Evolutionary conservation across 2,113 vertebrate genomes (phyloP), one percentile per base, ranked within the genome.

Genomic region (Gambusia affinis): DNA sequence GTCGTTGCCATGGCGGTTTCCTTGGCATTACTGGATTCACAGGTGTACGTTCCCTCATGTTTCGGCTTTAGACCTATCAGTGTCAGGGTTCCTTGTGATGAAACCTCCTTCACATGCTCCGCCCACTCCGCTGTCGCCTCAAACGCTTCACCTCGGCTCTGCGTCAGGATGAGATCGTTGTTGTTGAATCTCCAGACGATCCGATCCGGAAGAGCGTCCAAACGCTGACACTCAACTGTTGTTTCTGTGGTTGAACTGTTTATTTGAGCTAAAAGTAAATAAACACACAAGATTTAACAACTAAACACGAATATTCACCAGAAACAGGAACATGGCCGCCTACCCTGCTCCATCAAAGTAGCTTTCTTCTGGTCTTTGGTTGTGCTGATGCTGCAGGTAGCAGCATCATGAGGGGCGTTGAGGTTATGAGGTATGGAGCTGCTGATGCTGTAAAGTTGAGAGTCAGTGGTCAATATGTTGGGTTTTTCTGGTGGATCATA

Each of bases 21-120:
- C 1, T 73, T 29, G 0, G 28, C 4, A 1, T 67, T 8, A 4
- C 19, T 62, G 24, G 81, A 14, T 27, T 79, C 72, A 76, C 92
- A 93, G 0, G 51, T 91, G 82, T 91, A 93, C 0, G 6, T 51
- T 29, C 92, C 89, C 6, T 71, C 8, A 0, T 75, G 69, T 0
- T 60, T 0, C 17, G 12, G 3, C 8, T 73, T 62, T 29, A 85
- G 57, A 3, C 39, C 8, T 2, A 37, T 5, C 2, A 92, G 68
- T 1, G 6, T 65, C 72, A 92, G 83, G 33, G 3, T 19, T 5
- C 78, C 81, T 0, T 74, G 54, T 30, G 63, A 12, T 1, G 80
- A 85, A 0, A 73, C 39, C 2, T 1, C 4, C 73, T 81, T 64
- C 60, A 90, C 89, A 0, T 71, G n/a, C 28, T 30, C 11, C 17